Evolutionary conservation across 2,888 invertebrate genomes (phyloP).

Genomic region (Lysandra coridon): DNA sequence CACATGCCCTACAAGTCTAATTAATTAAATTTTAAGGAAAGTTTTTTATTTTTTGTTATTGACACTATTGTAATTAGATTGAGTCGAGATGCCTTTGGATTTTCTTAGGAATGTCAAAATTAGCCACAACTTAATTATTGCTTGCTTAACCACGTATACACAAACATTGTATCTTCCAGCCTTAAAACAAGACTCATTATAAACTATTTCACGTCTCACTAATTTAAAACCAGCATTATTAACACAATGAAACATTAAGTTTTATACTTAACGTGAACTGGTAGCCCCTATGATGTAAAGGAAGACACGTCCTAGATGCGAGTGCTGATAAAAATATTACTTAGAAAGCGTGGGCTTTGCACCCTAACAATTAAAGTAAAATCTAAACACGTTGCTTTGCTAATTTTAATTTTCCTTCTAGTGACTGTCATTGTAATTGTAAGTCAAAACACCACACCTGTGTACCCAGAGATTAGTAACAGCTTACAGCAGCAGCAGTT

Average conservation of each 20-base stretch:
- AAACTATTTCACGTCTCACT: conserved; percentile 16
- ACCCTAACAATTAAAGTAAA: conserved; percentile 53
- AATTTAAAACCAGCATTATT: conserved; percentile 11
- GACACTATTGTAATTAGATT: too few relatives aligned
- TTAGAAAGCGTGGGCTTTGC: conserved; percentile 57
- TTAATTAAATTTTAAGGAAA: too few relatives aligned
- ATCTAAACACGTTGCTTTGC: conserved; percentile 42
- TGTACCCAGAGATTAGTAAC: neutral
- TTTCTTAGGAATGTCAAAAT: neutral
- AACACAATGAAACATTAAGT: conserved; percentile 5
- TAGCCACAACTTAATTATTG: neutral
- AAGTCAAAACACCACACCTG: neutral
- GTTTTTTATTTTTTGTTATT: too few relatives aligned
- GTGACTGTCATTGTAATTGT: neutral
- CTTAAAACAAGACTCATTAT: neutral
- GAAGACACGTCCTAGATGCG: conserved; percentile 53
- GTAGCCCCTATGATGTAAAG: conserved; percentile 42
- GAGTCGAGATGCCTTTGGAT: neutral
- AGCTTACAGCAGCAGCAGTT: too few relatives aligned
- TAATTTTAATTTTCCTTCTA: conserved; percentile 36
- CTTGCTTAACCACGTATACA: neutral
- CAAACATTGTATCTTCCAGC: neutral
- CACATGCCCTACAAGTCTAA: too few relatives aligned
- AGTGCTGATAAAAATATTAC: conserved; percentile 56
- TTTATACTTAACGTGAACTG: conserved; percentile 33